phyloP scores from a whole-genome alignment of 2,113 vertebrate species.

The Pavo muticus region DNA sequence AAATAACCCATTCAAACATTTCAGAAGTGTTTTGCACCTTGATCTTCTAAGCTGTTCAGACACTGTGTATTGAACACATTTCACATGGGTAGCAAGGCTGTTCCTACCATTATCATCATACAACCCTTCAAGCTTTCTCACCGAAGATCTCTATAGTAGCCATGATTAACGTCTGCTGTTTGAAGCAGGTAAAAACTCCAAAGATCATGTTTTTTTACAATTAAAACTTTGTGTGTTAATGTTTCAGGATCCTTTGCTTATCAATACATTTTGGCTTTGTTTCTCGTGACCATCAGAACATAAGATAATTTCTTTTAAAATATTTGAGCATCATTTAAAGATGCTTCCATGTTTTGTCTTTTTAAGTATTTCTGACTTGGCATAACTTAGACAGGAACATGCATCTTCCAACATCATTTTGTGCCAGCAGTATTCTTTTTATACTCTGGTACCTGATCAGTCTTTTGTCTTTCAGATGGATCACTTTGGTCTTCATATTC shows the following conservation, averaged over 20 bases:
- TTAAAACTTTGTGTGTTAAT: not conserved
- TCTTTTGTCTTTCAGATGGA: not conserved
- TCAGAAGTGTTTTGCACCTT: not conserved
- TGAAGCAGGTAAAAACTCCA: not conserved
- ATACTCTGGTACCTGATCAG: fast-evolving
- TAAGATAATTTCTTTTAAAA: not conserved
- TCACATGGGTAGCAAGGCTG: not conserved
- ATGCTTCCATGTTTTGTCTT: not conserved
- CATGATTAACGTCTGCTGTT: not conserved
- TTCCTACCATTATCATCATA: not conserved
- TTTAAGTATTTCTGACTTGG: not conserved
- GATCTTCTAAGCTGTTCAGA: not conserved
- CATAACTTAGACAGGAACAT: not conserved
- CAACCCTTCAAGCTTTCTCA: not conserved
- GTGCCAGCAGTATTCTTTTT: not conserved
- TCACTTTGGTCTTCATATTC: not conserved
- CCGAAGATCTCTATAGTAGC: not conserved
- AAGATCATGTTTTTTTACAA: not conserved
- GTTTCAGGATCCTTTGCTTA: not conserved
- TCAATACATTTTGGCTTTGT: not conserved
- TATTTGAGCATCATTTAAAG: not conserved
- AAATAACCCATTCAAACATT: not conserved
- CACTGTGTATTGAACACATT: not conserved
- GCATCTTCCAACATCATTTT: not conserved
- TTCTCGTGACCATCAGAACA: fast-evolving